A percentile compares a stretch with the other conserved stretches of the same genome.
Conservation (phyloP, 2,888 invertebrate species). For the Griposia aprilina region DNA sequence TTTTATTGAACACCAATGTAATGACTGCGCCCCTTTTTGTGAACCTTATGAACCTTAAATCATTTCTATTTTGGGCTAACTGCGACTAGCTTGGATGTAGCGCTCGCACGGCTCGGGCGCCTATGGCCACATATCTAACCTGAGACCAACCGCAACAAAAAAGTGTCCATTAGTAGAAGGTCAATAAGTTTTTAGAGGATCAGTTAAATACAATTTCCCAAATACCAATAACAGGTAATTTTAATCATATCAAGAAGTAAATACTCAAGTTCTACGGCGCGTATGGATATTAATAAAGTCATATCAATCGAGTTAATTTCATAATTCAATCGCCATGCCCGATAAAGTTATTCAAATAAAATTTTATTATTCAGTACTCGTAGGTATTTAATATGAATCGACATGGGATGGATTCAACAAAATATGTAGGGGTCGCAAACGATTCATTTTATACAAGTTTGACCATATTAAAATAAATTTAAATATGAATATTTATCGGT, state of each 20-base stretch:
- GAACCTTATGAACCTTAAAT: too few relatives aligned
- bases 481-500: constrained; percentile 29
- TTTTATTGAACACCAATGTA: too few relatives aligned
- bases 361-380: constrained; percentile 11
- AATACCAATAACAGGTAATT: not conserved
- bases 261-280: not conserved
- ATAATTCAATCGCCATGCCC: constrained; percentile 16
- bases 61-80: too few relatives aligned
- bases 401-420: constrained; percentile 13
- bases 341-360: constrained; percentile 3
- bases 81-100: too few relatives aligned
- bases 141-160: not conserved
- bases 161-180: not conserved
- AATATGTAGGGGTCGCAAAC: constrained; percentile 2
- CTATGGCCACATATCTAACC: not conserved
- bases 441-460: constrained; percentile 19
- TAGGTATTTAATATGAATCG: not conserved
- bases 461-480: constrained; percentile 25
- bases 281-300: constrained; percentile 21
- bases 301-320: constrained; percentile 11
- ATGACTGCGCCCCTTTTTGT: too few relatives aligned
- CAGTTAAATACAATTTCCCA: not conserved
- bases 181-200: not conserved
- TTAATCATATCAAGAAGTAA: not conserved
- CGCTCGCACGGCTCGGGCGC: too few relatives aligned